phyloP scores from a whole-genome alignment of 2,888 invertebrate genomes.

The Oxycera nigricornis region DNA sequence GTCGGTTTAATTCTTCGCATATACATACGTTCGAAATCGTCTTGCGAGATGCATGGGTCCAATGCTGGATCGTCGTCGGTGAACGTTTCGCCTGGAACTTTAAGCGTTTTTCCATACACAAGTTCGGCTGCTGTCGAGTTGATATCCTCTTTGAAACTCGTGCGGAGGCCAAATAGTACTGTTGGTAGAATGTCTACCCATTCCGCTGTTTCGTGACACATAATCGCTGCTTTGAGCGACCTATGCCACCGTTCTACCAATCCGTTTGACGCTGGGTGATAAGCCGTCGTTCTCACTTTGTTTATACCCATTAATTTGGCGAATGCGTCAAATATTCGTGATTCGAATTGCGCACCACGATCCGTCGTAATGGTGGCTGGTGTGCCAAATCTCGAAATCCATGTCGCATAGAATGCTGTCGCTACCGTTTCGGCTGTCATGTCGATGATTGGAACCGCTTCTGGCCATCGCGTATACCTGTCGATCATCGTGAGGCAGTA shows the following conservation, averaged over 20 bases:
- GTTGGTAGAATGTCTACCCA: constrained; percentile 54
- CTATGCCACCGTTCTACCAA: constrained; percentile 59
- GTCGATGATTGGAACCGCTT: constrained; percentile 49
- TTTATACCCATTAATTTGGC: constrained; percentile 50
- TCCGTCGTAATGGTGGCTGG: constrained; percentile 53
- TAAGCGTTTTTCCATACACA: constrained; percentile 52
- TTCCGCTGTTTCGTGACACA: constrained; percentile 46
- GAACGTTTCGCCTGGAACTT: constrained; percentile 49
- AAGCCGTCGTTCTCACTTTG: constrained; percentile 52
- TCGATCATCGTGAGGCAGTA: constrained; percentile 52
- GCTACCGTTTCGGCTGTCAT: constrained; percentile 50
- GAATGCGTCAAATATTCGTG: constrained; percentile 51
- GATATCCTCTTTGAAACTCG: constrained; percentile 52
- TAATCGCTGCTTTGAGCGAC: constrained; percentile 55
- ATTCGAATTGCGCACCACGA: constrained; percentile 56
- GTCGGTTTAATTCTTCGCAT: constrained; percentile 41
- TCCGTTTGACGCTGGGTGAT: constrained; percentile 58
- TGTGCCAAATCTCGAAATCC: constrained; percentile 59
- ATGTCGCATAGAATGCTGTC: constrained; percentile 45
- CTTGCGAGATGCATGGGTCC: constrained; percentile 25
- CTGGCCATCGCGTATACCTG: constrained; percentile 47
- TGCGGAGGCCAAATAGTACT: constrained; percentile 54
- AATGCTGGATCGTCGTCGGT: constrained; percentile 42
- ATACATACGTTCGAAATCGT: constrained; percentile 39
- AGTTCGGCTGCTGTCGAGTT: constrained; percentile 52